Conservation (phyloP, 1,140 invertebrate genomes). For the Anastrepha obliqua region DNA sequence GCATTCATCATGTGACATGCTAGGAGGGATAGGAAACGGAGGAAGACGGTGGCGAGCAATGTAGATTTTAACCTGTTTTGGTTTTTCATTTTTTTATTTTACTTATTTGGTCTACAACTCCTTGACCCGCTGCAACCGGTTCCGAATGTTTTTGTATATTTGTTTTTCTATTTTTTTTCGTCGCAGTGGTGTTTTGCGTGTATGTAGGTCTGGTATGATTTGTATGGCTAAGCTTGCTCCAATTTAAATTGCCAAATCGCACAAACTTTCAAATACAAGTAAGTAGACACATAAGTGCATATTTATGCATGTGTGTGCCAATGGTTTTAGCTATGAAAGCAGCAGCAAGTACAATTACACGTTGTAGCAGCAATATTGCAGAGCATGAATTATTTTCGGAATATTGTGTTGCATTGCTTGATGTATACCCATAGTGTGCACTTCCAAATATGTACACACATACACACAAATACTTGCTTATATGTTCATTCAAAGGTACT, state of each 20-base stretch:
- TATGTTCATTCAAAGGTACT: too few species aligned
- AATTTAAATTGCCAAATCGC: slow-evolving; percentile 20
- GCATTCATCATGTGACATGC: too few species aligned
- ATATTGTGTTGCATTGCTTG: neutral
- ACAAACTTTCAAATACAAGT: neutral
- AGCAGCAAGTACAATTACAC: slow-evolving; percentile 1
- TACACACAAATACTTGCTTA: neutral
- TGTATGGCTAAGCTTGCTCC: slow-evolving; percentile 9
- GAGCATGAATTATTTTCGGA: neutral
- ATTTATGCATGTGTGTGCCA: neutral
- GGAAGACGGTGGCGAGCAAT: neutral
- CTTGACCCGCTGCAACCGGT: slow-evolving; percentile 2
- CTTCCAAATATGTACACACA: neutral
- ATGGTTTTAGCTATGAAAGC: neutral
- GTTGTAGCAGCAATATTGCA: neutral
- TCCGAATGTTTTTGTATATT: neutral
- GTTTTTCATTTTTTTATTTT: neutral
- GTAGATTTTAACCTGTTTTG: neutral
- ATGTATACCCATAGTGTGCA: too few species aligned
- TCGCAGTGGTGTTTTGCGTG: neutral
- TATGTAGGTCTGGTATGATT: neutral
- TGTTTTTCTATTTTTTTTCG: neutral
- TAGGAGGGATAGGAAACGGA: too few species aligned
- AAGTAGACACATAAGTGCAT: neutral
- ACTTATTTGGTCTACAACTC: neutral